Evolutionary conservation across 1,140 invertebrate genomes (phyloP), one percentile per base, ranked within the genome.

Genomic region (Nephila pilipes): DNA sequence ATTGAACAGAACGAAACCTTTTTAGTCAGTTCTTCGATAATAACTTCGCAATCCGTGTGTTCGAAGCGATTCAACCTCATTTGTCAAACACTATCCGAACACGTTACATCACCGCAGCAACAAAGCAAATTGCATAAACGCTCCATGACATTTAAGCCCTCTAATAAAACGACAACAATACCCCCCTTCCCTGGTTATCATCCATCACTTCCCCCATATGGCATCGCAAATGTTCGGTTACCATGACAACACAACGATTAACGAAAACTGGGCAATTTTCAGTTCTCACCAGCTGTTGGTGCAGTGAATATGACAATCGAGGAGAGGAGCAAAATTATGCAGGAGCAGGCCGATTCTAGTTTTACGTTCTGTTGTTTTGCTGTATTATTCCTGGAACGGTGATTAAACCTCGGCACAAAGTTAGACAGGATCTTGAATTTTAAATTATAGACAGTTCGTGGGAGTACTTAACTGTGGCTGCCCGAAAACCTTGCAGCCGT

Each of bases 371-470:
- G 46, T 46, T 25, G 60, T 90, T 90, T 80, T 80, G 88, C 65
- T 90, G 88, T 54, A 90, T 90, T 79, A 90, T 80, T 90, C 88
- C 63, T 58, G 57, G 25, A 65, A 46, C n/a, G 58, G 89, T 91
- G 89, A 91, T 91, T 91, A 91, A 91, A 91, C 65, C 32, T 12
- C 32, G 65, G 87, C n/a, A 29, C 65, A 79, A 90, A 83, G 29
- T 91, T 90, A n/a, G 32, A 69, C n/a, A 25, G 89, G 75, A 91
- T 91, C 69, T 83, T 91, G 89, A 91, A 91, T 91, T 91, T 91
- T 91, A 91, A 91, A 91, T 91, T 91, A 91, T 91, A 91, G 89
- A 91, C 69, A 91, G 55, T 83, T 83, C 79, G n/a, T 25, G n/a
- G 89, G 79, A 91, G 89, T 91, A 91, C 89, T 91, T 91, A 91